Evolutionary conservation across 1,140 invertebrate genomes (phyloP).

Genomic region (Papilio glaucus): DNA sequence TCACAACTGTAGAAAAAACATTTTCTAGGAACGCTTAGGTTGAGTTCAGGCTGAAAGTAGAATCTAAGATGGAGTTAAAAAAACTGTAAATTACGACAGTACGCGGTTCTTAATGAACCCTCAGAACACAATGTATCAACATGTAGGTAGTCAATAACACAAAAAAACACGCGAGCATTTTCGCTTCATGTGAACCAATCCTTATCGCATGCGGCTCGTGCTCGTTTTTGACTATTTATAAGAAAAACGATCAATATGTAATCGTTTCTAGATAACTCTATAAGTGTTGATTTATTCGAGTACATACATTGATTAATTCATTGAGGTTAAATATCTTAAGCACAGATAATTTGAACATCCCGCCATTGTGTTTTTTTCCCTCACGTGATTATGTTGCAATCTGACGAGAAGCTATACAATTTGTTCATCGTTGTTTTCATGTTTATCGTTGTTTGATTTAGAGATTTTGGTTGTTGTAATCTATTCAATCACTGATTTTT

Average conservation of each 20-base stretch:
- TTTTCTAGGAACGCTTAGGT: too few species aligned
- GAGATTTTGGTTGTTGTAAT: background rate
- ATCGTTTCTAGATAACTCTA: background rate
- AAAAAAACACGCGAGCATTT: background rate
- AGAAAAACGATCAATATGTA: background rate
- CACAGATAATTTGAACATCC: constrained; percentile 8
- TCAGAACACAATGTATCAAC: too few species aligned
- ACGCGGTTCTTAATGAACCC: too few species aligned
- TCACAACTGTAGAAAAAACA: too few species aligned
- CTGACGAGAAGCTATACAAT: background rate
- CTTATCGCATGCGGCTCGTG: background rate
- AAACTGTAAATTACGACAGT: too few species aligned
- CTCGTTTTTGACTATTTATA: background rate
- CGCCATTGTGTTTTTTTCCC: background rate
- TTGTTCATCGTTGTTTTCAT: background rate
- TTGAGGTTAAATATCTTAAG: constrained; percentile 13
- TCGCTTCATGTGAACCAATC: background rate
- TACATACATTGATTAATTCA: background rate
- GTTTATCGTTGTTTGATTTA: background rate
- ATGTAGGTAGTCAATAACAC: background rate
- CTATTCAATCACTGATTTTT: background rate
- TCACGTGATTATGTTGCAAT: constrained; percentile 14
- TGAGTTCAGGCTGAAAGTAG: too few species aligned
- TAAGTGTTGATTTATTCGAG: constrained; percentile 3
- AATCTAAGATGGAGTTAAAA: too few species aligned